Conservation (phyloP, 2,888 invertebrate genomes). For the Metalampra italica region DNA sequence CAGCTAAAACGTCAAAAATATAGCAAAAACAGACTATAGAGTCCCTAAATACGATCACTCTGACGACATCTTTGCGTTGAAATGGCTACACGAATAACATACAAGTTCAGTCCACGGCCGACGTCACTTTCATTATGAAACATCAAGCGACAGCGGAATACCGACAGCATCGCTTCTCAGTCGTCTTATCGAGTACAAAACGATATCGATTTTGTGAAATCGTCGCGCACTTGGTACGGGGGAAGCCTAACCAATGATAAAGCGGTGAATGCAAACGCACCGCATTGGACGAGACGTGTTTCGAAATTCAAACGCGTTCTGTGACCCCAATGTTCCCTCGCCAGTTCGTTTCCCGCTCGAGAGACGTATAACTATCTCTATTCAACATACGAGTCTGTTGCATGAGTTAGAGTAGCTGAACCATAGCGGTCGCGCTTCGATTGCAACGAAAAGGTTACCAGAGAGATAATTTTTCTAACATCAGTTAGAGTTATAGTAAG, state of each 20-base stretch:
- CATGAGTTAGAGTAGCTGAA: constrained; percentile 41
- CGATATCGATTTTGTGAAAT: constrained; percentile 55
- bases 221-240: constrained; percentile 43
- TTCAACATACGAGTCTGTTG: constrained; percentile 33
- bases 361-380: constrained; percentile 42
- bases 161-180: constrained; percentile 30
- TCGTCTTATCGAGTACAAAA: constrained; percentile 17
- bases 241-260: constrained; percentile 58
- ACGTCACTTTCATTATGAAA: constrained; percentile 46
- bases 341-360: constrained; percentile 33
- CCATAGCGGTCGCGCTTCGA: constrained; percentile 31
- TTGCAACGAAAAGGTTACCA: constrained; percentile 36
- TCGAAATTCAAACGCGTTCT: constrained; percentile 76
- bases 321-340: constrained; percentile 66
- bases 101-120: constrained; percentile 51
- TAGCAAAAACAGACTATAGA: constrained; percentile 56
- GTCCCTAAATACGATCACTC: constrained; percentile 56
- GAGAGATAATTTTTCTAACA: constrained; percentile 45
- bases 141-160: constrained; percentile 23
- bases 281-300: constrained; percentile 71
- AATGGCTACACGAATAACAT: constrained; percentile 67
- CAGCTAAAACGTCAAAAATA: constrained; percentile 57
- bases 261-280: constrained; percentile 50
- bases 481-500: constrained; percentile 20
- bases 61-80: constrained; percentile 65